Base-by-base conservation (phyloP, 37 sponge, comb jelly and placozoan species). In the Ephydatia muelleri region DNA sequence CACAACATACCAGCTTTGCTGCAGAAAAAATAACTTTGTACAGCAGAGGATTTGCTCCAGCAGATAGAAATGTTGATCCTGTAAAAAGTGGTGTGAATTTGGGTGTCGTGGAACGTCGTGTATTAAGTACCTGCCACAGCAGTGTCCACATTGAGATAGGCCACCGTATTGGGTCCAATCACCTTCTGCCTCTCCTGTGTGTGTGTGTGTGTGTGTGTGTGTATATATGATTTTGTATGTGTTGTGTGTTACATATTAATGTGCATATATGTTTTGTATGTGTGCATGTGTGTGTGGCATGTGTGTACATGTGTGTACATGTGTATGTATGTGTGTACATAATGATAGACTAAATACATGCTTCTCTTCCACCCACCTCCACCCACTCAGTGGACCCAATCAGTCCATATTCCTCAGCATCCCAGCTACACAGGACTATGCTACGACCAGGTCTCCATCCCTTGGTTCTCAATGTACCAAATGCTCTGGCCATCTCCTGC, bases 391-490 rank as follows among this genome's bases (percentile, higher is more conserved):
- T 84, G 25, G 98, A 97, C 21, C 98, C 98, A 31, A 97, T 68
- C 65, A 97, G 75, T 30, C 92, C 90, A 88, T 84, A 93, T 74
- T 97, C 98, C 80, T 97, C 98, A 67, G 98, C 93, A 87, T 95
- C 98, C 98, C 98, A 97, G 37, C 95, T 94, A 47, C 91, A 90
- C 35, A 97, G 47, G 67, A 95, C 87, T 16, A 97, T 37, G 2
- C 94, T 97, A 21, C 98, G 73, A 43, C 98, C 89, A 23, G 98
- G 98, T 77, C 96, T 85, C 98, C 98, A 97, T 12, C 86, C 72
- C 6, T 74, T 70, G 12, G 26, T 38, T 39, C 91, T 68, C 39
- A 96, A 82, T 16, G 80, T 40, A 19, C 78, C 68, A 32, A 97
- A 65, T 16, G 87, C 79, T 30, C 87, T 74, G 29, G 79, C 95